Evolutionary conservation across 2,113 vertebrate species (phyloP).

Genomic region (Phylloscopus whistleri): DNA sequence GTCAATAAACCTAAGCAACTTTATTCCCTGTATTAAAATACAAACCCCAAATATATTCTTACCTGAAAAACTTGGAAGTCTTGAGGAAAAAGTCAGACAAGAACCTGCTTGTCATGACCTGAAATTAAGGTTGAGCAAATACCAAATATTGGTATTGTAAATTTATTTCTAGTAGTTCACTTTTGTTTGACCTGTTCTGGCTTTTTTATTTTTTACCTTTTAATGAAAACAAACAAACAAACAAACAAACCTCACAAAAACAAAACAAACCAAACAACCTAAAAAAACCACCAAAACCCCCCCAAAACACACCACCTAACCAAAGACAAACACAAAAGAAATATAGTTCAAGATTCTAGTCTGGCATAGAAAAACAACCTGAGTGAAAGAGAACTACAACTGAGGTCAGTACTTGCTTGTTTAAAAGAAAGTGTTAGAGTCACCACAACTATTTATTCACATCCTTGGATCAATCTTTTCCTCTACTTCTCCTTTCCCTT

Average conservation of each 20-base stretch:
- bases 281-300: too few species aligned
- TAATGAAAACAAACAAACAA: not conserved
- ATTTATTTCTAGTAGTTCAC: not conserved
- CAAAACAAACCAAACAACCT: too few species aligned
- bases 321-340: not conserved
- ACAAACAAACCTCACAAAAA: not conserved
- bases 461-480: not conserved
- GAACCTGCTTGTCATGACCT: not conserved
- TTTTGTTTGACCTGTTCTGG: not conserved
- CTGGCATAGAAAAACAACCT: not conserved
- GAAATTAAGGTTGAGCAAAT: not conserved
- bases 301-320: not conserved
- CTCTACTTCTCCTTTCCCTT: not conserved
- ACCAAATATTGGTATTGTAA: not conserved
- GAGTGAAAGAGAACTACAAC: not conserved
- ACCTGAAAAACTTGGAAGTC: not conserved
- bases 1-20: not conserved
- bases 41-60: not conserved
- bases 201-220: not conserved
- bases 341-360: not conserved
- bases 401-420: not conserved
- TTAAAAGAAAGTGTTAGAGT: not conserved
- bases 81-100: not conserved
- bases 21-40: not conserved
- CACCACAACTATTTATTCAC: not conserved